Percentiles rank a stretch among this genome's conserved stretches.
phyloP scores from a whole-genome alignment of 2,888 invertebrate genomes.

The Drosophila buzzatii region DNA sequence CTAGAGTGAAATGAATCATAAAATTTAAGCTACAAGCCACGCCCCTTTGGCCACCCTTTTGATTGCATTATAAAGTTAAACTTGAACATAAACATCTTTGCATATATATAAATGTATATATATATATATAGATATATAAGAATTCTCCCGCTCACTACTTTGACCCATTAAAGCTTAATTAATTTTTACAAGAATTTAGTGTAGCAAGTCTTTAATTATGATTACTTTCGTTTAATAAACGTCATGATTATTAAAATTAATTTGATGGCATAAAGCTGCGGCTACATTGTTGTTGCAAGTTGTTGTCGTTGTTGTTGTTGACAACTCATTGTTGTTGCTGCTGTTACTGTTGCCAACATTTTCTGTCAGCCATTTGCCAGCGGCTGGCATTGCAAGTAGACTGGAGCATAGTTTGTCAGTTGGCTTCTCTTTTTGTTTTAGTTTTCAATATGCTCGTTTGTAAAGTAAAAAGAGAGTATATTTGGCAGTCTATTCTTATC shows the following conservation, averaged over 20 bases:
- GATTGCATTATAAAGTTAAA: constrained; percentile 3
- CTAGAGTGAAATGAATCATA: constrained; percentile 7
- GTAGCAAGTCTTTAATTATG: constrained; percentile 56
- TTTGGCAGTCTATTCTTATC: background rate
- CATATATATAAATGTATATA: background rate
- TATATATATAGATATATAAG: background rate
- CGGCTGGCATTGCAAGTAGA: constrained; percentile 48
- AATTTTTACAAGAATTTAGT: constrained; percentile 54
- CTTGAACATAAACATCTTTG: constrained; percentile 5
- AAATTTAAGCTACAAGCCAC: background rate
- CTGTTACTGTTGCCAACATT: constrained; percentile 41
- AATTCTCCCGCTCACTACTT: background rate
- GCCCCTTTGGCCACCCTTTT: background rate
- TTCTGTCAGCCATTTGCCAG: constrained; percentile 52
- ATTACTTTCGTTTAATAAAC: constrained; percentile 67
- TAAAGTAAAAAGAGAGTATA: background rate
- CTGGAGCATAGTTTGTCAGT: constrained; percentile 38
- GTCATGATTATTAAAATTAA: constrained; percentile 69
- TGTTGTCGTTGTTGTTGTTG: constrained; percentile 1
- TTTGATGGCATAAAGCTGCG: constrained; percentile 60
- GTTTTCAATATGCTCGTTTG: constrained; percentile 1
- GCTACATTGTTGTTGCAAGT: constrained; percentile 17
- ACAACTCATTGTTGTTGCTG: constrained; percentile 7
- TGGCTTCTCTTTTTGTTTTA: constrained; percentile 9
- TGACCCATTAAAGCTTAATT: constrained; percentile 58